Evolutionary conservation across 2,113 vertebrate species (phyloP).

Genomic region (Campylomormyrus numenius): DNA sequence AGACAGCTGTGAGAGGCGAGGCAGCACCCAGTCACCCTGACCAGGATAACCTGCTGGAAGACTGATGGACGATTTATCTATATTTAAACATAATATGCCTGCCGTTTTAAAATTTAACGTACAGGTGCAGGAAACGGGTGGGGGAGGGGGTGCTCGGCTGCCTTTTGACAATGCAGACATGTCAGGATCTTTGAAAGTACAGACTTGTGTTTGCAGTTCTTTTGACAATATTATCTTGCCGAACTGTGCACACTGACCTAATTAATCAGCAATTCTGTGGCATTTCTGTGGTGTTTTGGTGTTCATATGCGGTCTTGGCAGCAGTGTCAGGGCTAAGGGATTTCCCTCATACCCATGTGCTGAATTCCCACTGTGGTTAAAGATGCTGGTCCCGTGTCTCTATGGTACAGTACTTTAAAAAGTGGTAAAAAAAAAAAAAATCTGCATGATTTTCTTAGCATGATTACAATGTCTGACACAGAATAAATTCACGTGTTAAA

Average conservation of each 20-base stretch:
- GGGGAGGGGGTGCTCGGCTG: neutral
- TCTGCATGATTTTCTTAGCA: neutral
- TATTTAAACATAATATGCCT: neutral
- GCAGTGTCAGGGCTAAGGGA: neutral
- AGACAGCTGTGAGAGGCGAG: neutral
- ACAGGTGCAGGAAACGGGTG: neutral
- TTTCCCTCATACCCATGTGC: neutral
- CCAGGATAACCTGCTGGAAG: neutral
- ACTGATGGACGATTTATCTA: neutral
- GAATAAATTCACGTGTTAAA: neutral
- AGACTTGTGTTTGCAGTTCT: neutral
- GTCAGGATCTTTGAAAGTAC: neutral
- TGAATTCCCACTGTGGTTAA: constrained; percentile 13
- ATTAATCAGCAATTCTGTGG: neutral
- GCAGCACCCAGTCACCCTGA: neutral
- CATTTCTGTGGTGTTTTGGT: constrained; percentile 12
- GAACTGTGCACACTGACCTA: neutral
- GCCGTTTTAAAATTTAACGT: neutral
- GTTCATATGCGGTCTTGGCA: neutral
- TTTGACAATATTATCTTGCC: too few species aligned
- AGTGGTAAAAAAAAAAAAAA: neutral
- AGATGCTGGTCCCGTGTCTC: neutral
- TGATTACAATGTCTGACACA: neutral
- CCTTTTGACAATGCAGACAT: neutral
- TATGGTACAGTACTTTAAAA: neutral